Conservation (phyloP, 2,113 vertebrate genomes). For the Hydrolagus affinis region DNA sequence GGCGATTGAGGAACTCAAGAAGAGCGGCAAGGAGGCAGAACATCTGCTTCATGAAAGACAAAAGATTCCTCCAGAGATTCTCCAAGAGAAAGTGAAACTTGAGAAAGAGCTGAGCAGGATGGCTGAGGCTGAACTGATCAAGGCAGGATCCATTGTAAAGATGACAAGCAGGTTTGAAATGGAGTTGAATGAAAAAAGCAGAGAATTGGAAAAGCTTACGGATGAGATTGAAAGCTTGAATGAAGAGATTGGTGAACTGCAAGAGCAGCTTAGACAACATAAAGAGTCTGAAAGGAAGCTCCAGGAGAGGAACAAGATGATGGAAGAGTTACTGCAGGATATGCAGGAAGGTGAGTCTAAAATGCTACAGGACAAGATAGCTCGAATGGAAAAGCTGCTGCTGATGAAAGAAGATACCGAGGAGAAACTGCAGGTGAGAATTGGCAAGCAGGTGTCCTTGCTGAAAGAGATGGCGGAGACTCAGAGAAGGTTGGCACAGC, state of each 20-base stretch:
- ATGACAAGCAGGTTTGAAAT: conserved; percentile 26
- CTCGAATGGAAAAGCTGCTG: conserved; percentile 34
- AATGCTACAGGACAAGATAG: conserved; percentile 29
- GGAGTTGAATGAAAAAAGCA: conserved; percentile 14
- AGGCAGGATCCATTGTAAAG: conserved; percentile 16
- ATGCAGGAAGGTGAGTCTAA: conserved; percentile 1
- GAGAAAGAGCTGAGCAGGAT: conserved; percentile 1
- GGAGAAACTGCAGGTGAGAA: conserved; percentile 22
- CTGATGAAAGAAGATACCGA: conserved; percentile 34
- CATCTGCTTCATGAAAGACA: not conserved
- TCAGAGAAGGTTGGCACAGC: conserved; percentile 26
- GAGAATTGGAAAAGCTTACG: conserved; percentile 18
- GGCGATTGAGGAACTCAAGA: not conserved
- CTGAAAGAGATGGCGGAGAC: conserved; percentile 35
- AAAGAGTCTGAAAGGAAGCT: conserved; percentile 16
- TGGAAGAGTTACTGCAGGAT: conserved; percentile 10
- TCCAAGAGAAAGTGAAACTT: not conserved
- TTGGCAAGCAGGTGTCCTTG: conserved; percentile 24
- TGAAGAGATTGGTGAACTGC: conserved; percentile 1
- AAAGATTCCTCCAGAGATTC: not conserved
- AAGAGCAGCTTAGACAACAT: not conserved
- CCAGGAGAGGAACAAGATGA: conserved; percentile 20
- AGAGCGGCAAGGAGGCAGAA: not conserved
- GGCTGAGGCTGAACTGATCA: conserved; percentile 1
- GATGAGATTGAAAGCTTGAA: not conserved